phyloP scores from a whole-genome alignment of 2,113 vertebrate species.

The Crotalus viridis region DNA sequence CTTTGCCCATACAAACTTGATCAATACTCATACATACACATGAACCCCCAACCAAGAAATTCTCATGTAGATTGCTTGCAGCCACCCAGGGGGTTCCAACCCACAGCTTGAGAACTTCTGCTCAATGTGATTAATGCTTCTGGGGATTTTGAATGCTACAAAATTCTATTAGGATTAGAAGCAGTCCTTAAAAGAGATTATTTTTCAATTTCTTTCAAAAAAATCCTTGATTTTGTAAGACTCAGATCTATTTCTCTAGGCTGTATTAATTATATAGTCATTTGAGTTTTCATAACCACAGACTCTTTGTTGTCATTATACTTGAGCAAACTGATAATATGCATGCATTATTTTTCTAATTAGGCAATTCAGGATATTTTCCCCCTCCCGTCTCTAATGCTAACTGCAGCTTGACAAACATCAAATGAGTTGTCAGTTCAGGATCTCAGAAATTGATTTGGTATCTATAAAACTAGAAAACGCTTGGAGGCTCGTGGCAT shows the following conservation, averaged over 20 bases:
- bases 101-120: background rate
- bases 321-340: conserved; percentile 3
- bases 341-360: background rate
- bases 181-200: background rate
- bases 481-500: background rate
- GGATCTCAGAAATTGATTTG: background rate
- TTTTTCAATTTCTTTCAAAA: conserved; percentile 34
- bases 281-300: background rate
- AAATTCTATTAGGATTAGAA: background rate
- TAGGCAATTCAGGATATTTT: conserved; percentile 16
- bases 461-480: background rate
- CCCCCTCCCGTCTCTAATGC: background rate
- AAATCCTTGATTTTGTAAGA: background rate
- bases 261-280: conserved; percentile 8
- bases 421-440: background rate
- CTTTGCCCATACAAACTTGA: background rate
- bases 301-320: background rate
- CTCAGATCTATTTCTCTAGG: conserved; percentile 36
- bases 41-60: background rate
- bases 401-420: conserved; percentile 11
- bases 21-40: background rate
- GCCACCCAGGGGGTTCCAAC: background rate
- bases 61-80: background rate
- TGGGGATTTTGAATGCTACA: conserved; percentile 21
- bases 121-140: conserved; percentile 3